Percentiles rank a stretch among this genome's conserved stretches.
Conservation (phyloP, 2,113 vertebrate species). For the Paralichthys olivaceus region DNA sequence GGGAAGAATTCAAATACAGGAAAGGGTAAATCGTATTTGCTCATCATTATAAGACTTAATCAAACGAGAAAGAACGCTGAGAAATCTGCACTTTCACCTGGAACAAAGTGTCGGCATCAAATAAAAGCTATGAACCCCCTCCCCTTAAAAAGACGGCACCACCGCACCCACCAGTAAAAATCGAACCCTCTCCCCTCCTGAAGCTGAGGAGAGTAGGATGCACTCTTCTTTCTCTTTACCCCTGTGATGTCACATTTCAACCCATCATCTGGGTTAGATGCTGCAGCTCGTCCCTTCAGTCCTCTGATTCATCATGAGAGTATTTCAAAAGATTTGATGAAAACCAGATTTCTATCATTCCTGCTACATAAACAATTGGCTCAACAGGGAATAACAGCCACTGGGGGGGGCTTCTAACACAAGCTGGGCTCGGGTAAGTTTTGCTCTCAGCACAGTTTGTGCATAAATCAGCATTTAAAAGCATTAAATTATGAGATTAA, state of each 20-base stretch:
- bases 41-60: slow-evolving; percentile 1
- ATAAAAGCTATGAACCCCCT: slow-evolving; percentile 21
- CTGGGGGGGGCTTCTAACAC: not conserved
- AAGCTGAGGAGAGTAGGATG: not conserved
- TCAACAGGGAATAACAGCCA: not conserved
- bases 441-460: slow-evolving; percentile 8
- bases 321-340: slow-evolving; percentile 14
- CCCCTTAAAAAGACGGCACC: not conserved
- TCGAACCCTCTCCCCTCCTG: slow-evolving; percentile 25
- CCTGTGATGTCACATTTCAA: not conserved
- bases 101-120: slow-evolving; percentile 16
- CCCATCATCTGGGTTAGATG: not conserved
- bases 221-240: not conserved
- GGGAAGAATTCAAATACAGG: slow-evolving; percentile 14
- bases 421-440: too few relatives aligned
- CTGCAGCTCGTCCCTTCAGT: too few relatives aligned
- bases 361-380: slow-evolving; percentile 13
- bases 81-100: not conserved
- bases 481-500: too few relatives aligned
- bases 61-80: not conserved
- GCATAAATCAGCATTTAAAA: not conserved
- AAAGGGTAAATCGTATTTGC: slow-evolving; percentile 24
- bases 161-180: slow-evolving; percentile 43
- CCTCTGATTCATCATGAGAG: not conserved
- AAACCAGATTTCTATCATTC: slow-evolving; percentile 32